Evolutionary conservation across 2,113 vertebrate genomes (phyloP).

Genomic region (Cyanistes caeruleus): DNA sequence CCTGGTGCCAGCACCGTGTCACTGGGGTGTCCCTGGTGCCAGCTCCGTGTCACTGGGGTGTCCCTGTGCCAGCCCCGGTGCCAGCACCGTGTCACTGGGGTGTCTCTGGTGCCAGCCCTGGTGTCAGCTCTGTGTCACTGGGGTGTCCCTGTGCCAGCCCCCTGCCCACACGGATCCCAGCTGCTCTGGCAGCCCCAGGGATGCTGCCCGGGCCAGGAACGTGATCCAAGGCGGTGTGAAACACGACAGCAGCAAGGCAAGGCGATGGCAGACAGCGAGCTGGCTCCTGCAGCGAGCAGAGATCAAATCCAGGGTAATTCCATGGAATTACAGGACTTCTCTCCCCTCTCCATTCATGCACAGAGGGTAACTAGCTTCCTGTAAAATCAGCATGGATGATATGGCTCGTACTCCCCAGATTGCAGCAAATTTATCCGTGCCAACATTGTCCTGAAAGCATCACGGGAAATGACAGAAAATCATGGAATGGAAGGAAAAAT

Average conservation of each 20-base stretch:
- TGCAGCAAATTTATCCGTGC: not conserved
- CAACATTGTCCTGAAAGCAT: not conserved
- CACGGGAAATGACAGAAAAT: not conserved
- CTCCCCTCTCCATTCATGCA: not conserved
- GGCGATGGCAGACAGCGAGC: rapidly evolving
- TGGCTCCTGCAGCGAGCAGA: rapidly evolving
- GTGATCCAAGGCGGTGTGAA: not conserved
- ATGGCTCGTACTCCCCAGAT: not conserved
- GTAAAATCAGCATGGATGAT: not conserved
- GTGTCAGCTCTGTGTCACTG: not conserved
- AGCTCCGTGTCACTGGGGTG: too few species aligned
- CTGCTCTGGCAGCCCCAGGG: not conserved
- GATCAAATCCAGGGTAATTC: not conserved
- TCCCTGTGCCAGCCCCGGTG: rapidly evolving
- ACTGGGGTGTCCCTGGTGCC: not conserved
- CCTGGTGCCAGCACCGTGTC: not conserved
- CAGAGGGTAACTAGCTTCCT: not conserved
- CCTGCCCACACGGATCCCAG: not conserved
- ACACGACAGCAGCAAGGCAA: not conserved
- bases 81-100: not conserved
- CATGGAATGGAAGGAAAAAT: not conserved
- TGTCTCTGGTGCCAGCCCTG: not conserved
- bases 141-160: not conserved
- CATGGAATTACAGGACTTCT: not conserved
- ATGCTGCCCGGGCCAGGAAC: not conserved